These are phyloP conservation scores for Zootermopsis nevadensis DNA, from an alignment of 2,888 invertebrate species.

Conservation along the genomic window DNA sequence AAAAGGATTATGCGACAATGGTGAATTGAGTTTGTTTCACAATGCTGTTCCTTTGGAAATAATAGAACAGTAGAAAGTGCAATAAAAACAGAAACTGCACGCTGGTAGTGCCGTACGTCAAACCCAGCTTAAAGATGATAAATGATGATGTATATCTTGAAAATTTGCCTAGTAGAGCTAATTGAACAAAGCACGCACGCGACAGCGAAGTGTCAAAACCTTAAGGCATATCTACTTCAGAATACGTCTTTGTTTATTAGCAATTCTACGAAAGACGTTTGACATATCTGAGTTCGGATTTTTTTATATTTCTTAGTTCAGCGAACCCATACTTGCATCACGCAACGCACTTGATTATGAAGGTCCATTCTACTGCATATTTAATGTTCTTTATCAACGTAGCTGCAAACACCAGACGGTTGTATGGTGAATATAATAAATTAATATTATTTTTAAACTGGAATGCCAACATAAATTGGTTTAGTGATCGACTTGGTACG, in stretches of 20 bases:
- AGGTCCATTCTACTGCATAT: neutral
- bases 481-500: neutral
- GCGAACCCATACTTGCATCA: neutral
- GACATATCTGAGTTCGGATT: neutral
- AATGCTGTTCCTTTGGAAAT: neutral
- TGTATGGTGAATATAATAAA: neutral
- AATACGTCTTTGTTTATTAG: neutral
- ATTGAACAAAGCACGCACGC: slow-evolving; percentile 16
- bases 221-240: neutral
- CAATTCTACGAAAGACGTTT: neutral
- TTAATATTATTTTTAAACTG: neutral
- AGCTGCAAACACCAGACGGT: neutral
- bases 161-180: slow-evolving; percentile 22
- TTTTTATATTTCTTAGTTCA: neutral
- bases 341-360: too few relatives aligned
- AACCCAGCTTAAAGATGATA: slow-evolving; percentile 20
- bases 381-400: neutral
- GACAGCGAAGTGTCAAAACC: neutral
- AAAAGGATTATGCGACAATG: neutral
- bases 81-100: slow-evolving; percentile 7
- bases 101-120: slow-evolving; percentile 26
- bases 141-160: slow-evolving; percentile 18
- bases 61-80: neutral
- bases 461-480: neutral
- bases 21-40: neutral